Conservation (phyloP, 2,113 vertebrate species). For the Lampris incognitus region DNA sequence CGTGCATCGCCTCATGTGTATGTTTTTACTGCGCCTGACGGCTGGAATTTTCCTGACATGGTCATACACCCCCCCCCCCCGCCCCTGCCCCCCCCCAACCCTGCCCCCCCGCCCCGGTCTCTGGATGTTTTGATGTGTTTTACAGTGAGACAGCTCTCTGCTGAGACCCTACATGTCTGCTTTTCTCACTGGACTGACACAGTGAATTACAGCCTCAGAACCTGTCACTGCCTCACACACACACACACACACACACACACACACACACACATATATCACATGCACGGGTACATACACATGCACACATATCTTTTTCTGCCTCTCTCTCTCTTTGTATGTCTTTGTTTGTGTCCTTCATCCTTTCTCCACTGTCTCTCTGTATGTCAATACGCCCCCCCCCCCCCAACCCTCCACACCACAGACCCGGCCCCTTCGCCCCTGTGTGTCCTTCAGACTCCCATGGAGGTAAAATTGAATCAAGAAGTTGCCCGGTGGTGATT, state of each 20-base stretch:
- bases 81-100: background rate
- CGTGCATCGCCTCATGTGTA: too few species aligned
- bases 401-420: background rate
- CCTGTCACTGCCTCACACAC: background rate
- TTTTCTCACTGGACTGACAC: too few species aligned
- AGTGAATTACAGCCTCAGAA: background rate
- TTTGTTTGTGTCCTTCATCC: constrained; percentile 2
- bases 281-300: background rate
- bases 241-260: constrained; percentile 5
- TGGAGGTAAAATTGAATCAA: constrained; percentile 50
- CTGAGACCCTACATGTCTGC: background rate
- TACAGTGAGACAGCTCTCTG: constrained; percentile 9
- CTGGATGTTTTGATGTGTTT: background rate
- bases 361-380: constrained; percentile 23
- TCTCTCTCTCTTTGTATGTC: constrained; percentile 11
- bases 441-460: too few species aligned
- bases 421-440: background rate
- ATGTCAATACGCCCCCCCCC: background rate
- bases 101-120: constrained; percentile 17
- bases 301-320: constrained; percentile 22
- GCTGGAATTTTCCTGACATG: too few species aligned
- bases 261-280: background rate
- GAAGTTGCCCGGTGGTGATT: constrained; percentile 36
- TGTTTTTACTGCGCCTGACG: too few species aligned
- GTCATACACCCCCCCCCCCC: too few species aligned